Evolutionary conservation across 2,113 vertebrate genomes (phyloP), one percentile per base, ranked within the genome.

Genomic region (Corvus hawaiiensis): DNA sequence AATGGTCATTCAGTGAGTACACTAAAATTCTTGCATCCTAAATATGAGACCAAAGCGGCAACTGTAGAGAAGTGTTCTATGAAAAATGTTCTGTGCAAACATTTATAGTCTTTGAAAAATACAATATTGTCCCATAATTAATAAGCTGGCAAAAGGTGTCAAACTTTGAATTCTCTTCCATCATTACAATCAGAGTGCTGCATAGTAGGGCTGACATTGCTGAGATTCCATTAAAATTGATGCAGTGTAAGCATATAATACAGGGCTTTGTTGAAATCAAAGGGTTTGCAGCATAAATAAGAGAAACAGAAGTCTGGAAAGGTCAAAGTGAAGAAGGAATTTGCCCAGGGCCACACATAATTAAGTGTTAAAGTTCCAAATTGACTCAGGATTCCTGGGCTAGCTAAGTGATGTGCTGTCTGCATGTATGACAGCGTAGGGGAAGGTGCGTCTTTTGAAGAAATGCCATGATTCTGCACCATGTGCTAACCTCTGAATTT

Each of bases 271-370:
- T n/a, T 2, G 2, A 92, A 74, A 93, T 58, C 55, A 77, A 94
- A 91, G 55, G 12, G 17, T 76, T 80, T 62, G 22, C 71, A 93
- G 54, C 55, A 69, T 59, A 77, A 94, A 56, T 77, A 91, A 86
- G 75, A 69, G 67, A 83, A 94, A 76, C 33, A 73, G 59, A 96
- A 95, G 51, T 85, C 72, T 86, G 27, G 27, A 63, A 94, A 89
- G 71, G 87, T 90, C 80, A 67, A 27, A 90, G 28, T 49, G 41
- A 91, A 91, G 67, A 77, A 77, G 24, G 14, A 44, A 83, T 93
- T 89, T 91, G 43, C 51, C 24, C 33, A 80, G 39, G 63, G 59
- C 32, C 22, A 49, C 61, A 44, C 13, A 49, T 66, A 84, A 80
- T 84, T 89, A 75, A 55, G 19, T 76, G 54, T 49, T 82, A 91